Percentiles rank a stretch among this genome's conserved stretches.
These are phyloP conservation scores for Zaprionus nigranus DNA, from an alignment of 1,140 invertebrate genomes.

Conservation along the genomic window DNA sequence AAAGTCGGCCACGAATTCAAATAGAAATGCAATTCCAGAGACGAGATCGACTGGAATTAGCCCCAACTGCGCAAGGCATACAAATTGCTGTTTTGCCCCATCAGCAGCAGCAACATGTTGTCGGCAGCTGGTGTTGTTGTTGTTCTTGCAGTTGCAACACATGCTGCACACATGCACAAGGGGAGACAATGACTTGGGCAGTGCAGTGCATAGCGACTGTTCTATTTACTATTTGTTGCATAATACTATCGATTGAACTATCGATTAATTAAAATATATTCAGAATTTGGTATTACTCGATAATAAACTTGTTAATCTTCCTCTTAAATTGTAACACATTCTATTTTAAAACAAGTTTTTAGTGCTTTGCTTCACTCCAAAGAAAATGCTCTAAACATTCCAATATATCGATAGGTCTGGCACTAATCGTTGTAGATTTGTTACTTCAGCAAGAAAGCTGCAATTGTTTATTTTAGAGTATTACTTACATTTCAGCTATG, in stretches of 20 bases:
- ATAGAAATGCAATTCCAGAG: constrained; percentile 65
- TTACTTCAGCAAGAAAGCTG: too few species aligned
- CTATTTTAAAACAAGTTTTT: too few species aligned
- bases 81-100: constrained; percentile 61
- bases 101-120: constrained; percentile 64
- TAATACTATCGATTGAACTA: background rate
- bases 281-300: background rate
- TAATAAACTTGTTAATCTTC: background rate
- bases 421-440: background rate
- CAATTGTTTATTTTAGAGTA: background rate
- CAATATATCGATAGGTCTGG: background rate
- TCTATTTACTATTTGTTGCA: background rate
- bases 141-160: constrained; percentile 36
- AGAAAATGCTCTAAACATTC: background rate
- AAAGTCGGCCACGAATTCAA: constrained; percentile 33
- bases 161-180: constrained; percentile 59
- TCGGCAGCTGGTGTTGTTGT: constrained; percentile 56
- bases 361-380: too few species aligned
- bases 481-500: too few species aligned
- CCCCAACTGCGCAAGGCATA: constrained; percentile 52
- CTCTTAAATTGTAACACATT: too few species aligned
- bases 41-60: constrained; percentile 65
- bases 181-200: background rate
- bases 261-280: background rate
- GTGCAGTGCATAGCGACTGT: background rate